Evolutionary conservation across 2,113 vertebrate genomes (phyloP), one percentile per base, ranked within the genome.

Genomic region (Apodemus sylvaticus): DNA sequence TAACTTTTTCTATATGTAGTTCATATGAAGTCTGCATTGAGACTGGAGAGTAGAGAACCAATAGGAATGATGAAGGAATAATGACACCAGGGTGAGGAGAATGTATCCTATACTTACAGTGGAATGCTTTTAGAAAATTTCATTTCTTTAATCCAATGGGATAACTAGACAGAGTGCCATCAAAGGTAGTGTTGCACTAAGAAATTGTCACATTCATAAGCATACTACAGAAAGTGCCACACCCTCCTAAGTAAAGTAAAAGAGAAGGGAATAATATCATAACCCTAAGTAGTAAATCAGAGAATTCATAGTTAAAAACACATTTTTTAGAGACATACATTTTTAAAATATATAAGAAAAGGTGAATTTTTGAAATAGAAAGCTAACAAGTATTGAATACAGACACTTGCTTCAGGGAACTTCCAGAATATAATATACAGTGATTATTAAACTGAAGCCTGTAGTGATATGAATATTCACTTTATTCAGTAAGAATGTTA

Each of bases 341-440:
- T 77, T 77, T 31, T 5, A 76, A 74, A 24, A 74, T 48, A 31
- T 48, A 48, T 77, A 45, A 45, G 5, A 14, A 66, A 94, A 66
- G 0, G 5, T 70, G 3, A 91, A 71, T 39, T 82, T 9, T 39
- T 24, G 55, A 77, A 71, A 29, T 31, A 79, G 36, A 83, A 53
- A 87, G n/a, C 8, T 71, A 5, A 60, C 14, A 42, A 53, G 22
- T 42, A 1, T 73, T 91, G 53, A 79, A 71, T 66, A 24, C 1
- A 42, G 13, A 70, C 3, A 86, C 53, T 0, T 53, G 74, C 8
- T 42, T 77, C 24, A 16, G 45, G 22, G 7, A 29, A 26, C 2
- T 70, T 48, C 7, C 17, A 26, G 2, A 19, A 82, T 60, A 13
- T 1, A 0, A 3, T 39, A 5, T 17, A 70, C 2, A 11, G 31